Percentiles rank a stretch among this genome's conserved stretches.
phyloP scores from a whole-genome alignment of 2,888 invertebrate species.

The Chironomus tentans region DNA sequence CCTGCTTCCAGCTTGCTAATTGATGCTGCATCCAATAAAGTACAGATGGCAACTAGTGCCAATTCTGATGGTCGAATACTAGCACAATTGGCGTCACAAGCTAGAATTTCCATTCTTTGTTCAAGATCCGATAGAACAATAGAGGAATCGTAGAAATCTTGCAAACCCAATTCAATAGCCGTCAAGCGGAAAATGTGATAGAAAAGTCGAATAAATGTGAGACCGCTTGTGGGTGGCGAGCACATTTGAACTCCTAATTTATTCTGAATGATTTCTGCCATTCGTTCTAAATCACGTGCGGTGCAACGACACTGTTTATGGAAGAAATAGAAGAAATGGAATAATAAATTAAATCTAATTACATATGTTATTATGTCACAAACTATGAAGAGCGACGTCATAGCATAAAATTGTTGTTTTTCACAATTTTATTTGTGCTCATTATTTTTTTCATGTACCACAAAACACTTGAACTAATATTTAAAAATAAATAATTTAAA shows the following conservation, averaged over 20 bases:
- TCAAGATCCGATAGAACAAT: constrained; percentile 52
- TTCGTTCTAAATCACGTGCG: constrained; percentile 72
- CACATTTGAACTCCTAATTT: constrained; percentile 60
- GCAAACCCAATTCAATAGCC: constrained; percentile 46
- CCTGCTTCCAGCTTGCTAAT: constrained; percentile 39
- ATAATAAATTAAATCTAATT: neutral
- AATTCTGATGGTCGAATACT: constrained; percentile 65
- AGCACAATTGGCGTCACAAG: constrained; percentile 65
- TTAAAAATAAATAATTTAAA: too few species aligned
- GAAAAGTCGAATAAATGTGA: constrained; percentile 61
- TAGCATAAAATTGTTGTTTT: too few species aligned
- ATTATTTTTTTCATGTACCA: too few species aligned
- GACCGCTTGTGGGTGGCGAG: constrained; percentile 51
- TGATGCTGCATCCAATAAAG: constrained; percentile 53
- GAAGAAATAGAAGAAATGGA: neutral
- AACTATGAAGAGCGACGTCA: neutral
- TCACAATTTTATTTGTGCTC: too few species aligned
- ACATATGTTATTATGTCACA: neutral
- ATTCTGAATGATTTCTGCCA: constrained; percentile 71
- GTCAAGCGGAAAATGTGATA: constrained; percentile 51
- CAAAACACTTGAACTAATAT: neutral
- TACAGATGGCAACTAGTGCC: constrained; percentile 66
- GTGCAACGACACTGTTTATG: constrained; percentile 73
- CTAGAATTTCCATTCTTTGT: constrained; percentile 63
- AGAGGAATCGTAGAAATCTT: constrained; percentile 46